Percentiles rank a stretch among this genome's conserved stretches.
Evolutionary conservation across 2,888 invertebrate species (phyloP).

Genomic region (Pharmacophagus antenor): DNA sequence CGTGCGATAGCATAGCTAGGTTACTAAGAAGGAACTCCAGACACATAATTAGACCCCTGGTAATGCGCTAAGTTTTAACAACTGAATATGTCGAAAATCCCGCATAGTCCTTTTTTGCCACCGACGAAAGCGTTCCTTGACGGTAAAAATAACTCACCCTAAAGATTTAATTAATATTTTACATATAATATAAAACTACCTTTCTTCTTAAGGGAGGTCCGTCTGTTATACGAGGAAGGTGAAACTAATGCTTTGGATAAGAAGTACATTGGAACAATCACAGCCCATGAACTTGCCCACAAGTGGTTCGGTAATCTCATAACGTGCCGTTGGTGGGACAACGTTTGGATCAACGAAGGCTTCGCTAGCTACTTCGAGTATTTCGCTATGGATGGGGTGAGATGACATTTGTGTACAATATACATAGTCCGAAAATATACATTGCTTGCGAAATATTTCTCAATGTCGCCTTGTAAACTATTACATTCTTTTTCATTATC

Average conservation of each 20-base stretch:
- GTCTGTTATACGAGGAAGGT: slow-evolving; percentile 65
- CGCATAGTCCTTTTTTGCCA: too few relatives aligned
- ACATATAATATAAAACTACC: background rate
- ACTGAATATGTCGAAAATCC: too few relatives aligned
- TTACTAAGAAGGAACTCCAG: too few relatives aligned
- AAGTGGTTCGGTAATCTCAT: slow-evolving; percentile 91
- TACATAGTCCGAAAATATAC: too few relatives aligned
- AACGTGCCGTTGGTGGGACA: slow-evolving; percentile 87
- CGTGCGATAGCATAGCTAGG: too few relatives aligned
- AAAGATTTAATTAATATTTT: background rate
- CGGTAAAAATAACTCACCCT: too few relatives aligned
- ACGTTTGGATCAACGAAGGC: slow-evolving; percentile 88
- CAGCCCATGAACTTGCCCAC: slow-evolving; percentile 83
- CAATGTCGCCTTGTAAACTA: too few relatives aligned
- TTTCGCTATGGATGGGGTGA: slow-evolving; percentile 74
- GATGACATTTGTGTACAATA: slow-evolving; percentile 33
- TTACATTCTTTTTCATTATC: too few relatives aligned
- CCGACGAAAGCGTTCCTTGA: too few relatives aligned
- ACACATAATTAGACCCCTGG: too few relatives aligned
- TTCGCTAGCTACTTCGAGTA: slow-evolving; percentile 87
- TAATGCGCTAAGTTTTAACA: too few relatives aligned
- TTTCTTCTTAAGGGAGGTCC: slow-evolving; percentile 56
- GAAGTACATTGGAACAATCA: slow-evolving; percentile 73
- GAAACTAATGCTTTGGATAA: slow-evolving; percentile 65
- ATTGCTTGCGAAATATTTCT: too few relatives aligned